phyloP scores from a whole-genome alignment of 2,888 invertebrate species.

The Melipona bicolor region DNA sequence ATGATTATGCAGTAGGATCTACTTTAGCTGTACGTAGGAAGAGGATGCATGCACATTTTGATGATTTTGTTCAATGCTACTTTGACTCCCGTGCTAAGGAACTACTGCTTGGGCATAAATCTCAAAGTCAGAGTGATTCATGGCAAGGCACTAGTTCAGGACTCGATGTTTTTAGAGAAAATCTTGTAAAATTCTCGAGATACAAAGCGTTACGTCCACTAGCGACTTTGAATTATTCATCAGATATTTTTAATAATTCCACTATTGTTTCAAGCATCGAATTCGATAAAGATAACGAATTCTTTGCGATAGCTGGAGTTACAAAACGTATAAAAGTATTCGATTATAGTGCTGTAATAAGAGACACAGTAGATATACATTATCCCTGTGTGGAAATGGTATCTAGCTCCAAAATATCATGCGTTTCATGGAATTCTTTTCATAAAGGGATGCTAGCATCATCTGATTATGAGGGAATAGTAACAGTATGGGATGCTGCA shows the following conservation, averaged over 20 bases:
- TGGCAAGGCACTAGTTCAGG: conserved; percentile 84
- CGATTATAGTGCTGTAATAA: conserved; percentile 93
- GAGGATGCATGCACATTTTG: conserved; percentile 93
- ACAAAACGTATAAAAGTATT: conserved; percentile 97
- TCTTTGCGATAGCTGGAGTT: conserved; percentile 97
- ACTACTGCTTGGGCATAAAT: conserved; percentile 86
- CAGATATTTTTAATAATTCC: conserved; percentile 94
- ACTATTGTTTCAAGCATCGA: conserved; percentile 96
- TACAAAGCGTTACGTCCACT: conserved; percentile 92
- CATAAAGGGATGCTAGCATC: conserved; percentile 95
- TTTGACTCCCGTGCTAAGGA: conserved; percentile 91
- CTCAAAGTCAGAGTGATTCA: conserved; percentile 70
- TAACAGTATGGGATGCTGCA: conserved; percentile 96
- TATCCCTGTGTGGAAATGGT: conserved; percentile 96
- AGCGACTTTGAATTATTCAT: conserved; percentile 95
- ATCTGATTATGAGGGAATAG: conserved; percentile 97
- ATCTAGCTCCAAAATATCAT: conserved; percentile 96
- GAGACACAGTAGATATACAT: conserved; percentile 95
- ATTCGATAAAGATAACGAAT: conserved; percentile 98
- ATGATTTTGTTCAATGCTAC: conserved; percentile 95
- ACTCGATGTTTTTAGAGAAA: conserved; percentile 92
- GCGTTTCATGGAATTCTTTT: conserved; percentile 97
- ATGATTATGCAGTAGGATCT: conserved; percentile 75
- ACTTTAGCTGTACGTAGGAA: conserved; percentile 89
- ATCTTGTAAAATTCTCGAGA: conserved; percentile 93